Conservation (phyloP, 2,888 invertebrate genomes). For the Nowickia ferox region DNA sequence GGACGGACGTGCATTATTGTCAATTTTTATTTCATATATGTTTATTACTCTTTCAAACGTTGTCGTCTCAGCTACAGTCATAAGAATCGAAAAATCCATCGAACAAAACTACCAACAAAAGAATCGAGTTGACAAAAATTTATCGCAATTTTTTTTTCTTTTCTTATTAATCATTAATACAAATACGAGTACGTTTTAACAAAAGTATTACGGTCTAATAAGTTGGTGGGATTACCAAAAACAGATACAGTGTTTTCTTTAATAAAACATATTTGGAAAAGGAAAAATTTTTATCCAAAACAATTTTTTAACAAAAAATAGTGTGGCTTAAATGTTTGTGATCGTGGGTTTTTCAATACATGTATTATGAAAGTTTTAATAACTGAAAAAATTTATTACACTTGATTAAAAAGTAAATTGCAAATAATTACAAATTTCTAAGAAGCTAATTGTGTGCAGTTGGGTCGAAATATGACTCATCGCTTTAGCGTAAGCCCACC, state of each 20-base stretch:
- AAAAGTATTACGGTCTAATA: constrained; percentile 28
- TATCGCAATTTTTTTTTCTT: neutral
- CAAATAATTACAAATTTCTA: neutral
- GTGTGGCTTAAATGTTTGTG: neutral
- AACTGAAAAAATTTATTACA: neutral
- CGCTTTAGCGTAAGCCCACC: constrained; percentile 63
- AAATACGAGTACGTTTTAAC: constrained; percentile 30
- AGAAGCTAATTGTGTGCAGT: neutral
- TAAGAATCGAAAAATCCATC: constrained; percentile 44
- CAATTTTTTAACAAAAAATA: no score
- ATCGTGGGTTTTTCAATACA: neutral
- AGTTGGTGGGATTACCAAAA: neutral
- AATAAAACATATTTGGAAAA: neutral
- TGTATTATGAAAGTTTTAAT: neutral
- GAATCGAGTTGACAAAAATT: constrained; percentile 11
- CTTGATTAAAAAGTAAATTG: neutral
- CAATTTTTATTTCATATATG: constrained; percentile 60
- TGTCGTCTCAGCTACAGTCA: constrained; percentile 66
- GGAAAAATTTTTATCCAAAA: neutral
- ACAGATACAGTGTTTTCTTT: neutral
- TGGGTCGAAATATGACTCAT: constrained; percentile 49
- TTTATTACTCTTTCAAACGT: constrained; percentile 70
- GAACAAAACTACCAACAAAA: constrained; percentile 2
- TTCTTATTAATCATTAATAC: neutral
- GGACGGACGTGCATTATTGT: constrained; percentile 63